Evolutionary conservation across 1,140 invertebrate genomes (phyloP).

Genomic region (Papilio dardanus): DNA sequence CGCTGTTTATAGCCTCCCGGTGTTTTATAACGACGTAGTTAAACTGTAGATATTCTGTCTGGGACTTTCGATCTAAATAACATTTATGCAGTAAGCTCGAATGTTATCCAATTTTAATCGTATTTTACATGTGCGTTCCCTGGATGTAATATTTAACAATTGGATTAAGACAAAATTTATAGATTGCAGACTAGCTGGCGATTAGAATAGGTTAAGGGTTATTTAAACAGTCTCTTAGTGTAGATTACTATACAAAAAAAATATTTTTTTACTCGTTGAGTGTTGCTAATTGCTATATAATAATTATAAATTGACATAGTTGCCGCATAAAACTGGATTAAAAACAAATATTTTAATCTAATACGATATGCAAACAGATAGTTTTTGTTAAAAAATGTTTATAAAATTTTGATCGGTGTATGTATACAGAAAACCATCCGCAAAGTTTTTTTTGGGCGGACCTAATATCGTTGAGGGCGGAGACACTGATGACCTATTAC

Average conservation of each 20-base stretch:
- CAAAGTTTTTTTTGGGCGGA: constrained; percentile 43
- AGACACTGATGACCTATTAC: constrained; percentile 53
- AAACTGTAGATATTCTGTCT: constrained; percentile 1
- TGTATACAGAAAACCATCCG: constrained; percentile 38
- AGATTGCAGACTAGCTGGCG: neutral
- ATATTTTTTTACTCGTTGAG: too few species aligned
- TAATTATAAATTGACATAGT: neutral
- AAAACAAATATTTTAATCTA: neutral
- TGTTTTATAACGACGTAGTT: constrained; percentile 20
- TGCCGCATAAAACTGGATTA: neutral
- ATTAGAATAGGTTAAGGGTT: neutral
- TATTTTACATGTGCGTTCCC: neutral
- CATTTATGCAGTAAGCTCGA: neutral
- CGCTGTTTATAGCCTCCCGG: constrained; percentile 1
- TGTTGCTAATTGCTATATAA: too few species aligned
- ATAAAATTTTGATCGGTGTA: constrained; percentile 13
- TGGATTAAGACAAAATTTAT: constrained; percentile 1
- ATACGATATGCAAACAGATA: neutral
- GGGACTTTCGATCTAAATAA: neutral
- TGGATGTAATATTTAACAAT: neutral
- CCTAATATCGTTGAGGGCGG: constrained; percentile 43
- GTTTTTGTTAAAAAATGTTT: constrained; percentile 3
- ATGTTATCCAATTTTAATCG: constrained; percentile 4
- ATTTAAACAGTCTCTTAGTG: too few species aligned
- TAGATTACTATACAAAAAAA: too few species aligned